phyloP scores from a whole-genome alignment of 2,888 invertebrate species.

The Spilarctia lutea region DNA sequence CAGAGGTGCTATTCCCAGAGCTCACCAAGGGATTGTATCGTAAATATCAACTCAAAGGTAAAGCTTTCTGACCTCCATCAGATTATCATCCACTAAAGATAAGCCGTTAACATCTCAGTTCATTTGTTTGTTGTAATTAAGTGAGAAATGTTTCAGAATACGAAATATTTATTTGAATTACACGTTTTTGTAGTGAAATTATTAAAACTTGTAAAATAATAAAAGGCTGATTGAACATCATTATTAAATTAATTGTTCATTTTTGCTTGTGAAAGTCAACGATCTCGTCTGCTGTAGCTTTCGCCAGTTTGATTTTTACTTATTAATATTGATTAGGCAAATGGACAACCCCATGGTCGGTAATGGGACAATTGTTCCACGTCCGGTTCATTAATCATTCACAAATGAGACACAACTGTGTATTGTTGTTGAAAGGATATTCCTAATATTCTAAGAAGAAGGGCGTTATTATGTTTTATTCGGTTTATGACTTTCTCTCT shows the following conservation, averaged over 20 bases:
- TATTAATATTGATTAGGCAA: conserved; percentile 62
- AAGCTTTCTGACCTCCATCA: neutral
- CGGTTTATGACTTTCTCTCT: neutral
- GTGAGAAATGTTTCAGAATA: neutral
- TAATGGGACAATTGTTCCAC: conserved; percentile 54
- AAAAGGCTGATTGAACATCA: neutral
- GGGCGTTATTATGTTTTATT: neutral
- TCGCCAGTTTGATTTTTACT: conserved; percentile 55
- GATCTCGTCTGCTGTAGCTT: conserved; percentile 14
- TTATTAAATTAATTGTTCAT: neutral
- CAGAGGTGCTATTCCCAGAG: neutral
- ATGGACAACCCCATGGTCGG: conserved; percentile 58
- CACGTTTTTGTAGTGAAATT: neutral
- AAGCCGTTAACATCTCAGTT: neutral
- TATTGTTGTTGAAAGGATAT: conserved; percentile 1
- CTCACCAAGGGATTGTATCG: neutral
- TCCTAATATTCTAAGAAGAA: neutral
- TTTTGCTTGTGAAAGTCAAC: neutral
- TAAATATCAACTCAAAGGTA: neutral
- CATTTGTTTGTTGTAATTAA: neutral
- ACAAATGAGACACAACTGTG: conserved; percentile 33
- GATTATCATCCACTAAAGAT: neutral
- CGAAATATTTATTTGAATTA: neutral
- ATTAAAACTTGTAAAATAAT: neutral
- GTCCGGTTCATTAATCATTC: conserved; percentile 49